These are phyloP conservation scores for Sebastes trivittatus DNA, from an alignment of 2,797 vertebrate genomes.

Conservation along the genomic window DNA sequence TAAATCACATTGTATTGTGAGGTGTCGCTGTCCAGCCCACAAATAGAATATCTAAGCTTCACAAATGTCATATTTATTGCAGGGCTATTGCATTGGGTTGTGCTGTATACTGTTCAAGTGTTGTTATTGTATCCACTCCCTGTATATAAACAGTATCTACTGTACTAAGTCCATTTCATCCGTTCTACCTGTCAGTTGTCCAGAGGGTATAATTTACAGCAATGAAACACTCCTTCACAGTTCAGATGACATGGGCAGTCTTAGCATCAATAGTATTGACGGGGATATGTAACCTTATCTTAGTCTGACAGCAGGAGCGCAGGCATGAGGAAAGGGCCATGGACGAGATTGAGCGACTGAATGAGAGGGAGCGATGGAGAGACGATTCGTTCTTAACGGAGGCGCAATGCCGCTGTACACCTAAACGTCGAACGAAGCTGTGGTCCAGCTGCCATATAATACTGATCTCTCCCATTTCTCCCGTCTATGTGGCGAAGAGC, in stretches of 20 bases:
- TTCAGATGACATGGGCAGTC: constrained; percentile 47
- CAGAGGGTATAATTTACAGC: constrained; percentile 54
- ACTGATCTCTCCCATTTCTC: constrained; percentile 24
- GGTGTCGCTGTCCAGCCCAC: not conserved
- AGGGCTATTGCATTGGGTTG: not conserved
- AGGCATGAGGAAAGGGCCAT: constrained; percentile 27
- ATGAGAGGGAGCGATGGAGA: constrained; percentile 11
- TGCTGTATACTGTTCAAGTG: not conserved
- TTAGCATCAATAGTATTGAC: constrained; percentile 69
- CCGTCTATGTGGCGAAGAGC: constrained; percentile 24
- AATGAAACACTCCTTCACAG: constrained; percentile 54
- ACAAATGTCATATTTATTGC: not conserved
- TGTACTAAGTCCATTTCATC: constrained; percentile 19
- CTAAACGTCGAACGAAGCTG: constrained; percentile 19
- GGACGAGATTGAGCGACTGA: constrained; percentile 17
- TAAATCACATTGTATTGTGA: not conserved
- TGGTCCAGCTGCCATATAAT: constrained; percentile 26
- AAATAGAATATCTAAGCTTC: not conserved
- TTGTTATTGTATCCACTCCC: not conserved
- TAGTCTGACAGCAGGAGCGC: constrained; percentile 59
- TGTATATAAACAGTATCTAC: constrained; percentile 11
- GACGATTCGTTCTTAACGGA: constrained; percentile 19
- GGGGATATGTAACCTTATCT: constrained; percentile 65
- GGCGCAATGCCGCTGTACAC: constrained; percentile 15
- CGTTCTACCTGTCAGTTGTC: constrained; percentile 40